Percentiles rank a stretch among this genome's conserved stretches.
Conservation (phyloP, 2,888 invertebrate species). For the Rutpela maculata region DNA sequence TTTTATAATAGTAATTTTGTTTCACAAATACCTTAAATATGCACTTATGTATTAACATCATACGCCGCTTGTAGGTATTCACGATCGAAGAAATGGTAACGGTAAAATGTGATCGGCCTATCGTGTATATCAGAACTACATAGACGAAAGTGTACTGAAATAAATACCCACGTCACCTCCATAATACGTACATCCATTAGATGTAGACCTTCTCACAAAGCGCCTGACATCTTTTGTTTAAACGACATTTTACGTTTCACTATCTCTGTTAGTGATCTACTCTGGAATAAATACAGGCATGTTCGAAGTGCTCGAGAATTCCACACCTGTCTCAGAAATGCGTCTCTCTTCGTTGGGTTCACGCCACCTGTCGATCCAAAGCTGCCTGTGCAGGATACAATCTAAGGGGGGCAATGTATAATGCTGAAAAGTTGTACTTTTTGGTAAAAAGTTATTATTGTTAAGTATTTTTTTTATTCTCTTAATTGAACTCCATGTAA, state of each 20-base stretch:
- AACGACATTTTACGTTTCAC: conserved; percentile 39
- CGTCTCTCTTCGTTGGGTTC: conserved; percentile 5
- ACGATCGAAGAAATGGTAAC: not conserved
- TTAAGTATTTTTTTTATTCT: too few species aligned
- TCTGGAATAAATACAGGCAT: conserved; percentile 18
- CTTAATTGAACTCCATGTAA: too few species aligned
- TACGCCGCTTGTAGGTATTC: not conserved
- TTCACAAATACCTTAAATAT: too few species aligned
- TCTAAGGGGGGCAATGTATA: not conserved
- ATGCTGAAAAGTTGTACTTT: too few species aligned
- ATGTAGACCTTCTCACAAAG: conserved; percentile 40
- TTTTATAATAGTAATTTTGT: too few species aligned
- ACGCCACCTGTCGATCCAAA: conserved; percentile 14
- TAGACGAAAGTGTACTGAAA: conserved; percentile 22
- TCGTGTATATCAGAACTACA: conserved; percentile 5
- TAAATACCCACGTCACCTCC: conserved; percentile 18
- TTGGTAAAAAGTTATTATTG: too few species aligned
- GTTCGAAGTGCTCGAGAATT: conserved; percentile 31
- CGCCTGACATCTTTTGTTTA: conserved; percentile 51
- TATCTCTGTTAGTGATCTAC: conserved; percentile 48
- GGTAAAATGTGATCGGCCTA: conserved; percentile 10
- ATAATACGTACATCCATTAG: conserved; percentile 34
- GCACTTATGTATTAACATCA: not conserved
- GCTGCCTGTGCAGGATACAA: not conserved
- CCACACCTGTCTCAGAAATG: conserved; percentile 35